A percentile compares a stretch with the other conserved stretches of the same genome.
phyloP scores from a whole-genome alignment of 2,113 vertebrate genomes.

The Microcebus griseorufus region DNA sequence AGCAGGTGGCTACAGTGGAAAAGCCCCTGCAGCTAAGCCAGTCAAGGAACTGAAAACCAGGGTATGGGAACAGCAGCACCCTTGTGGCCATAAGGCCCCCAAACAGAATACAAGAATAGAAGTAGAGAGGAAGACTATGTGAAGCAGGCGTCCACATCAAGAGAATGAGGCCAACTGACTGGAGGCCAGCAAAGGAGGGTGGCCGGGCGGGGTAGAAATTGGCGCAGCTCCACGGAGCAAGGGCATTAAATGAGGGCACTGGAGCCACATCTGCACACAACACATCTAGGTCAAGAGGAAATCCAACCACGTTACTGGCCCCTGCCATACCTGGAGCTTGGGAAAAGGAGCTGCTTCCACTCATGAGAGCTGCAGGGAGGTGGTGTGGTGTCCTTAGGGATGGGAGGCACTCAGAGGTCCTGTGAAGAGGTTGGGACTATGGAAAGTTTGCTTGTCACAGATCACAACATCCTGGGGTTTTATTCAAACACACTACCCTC shows the following conservation, averaged over 20 bases:
- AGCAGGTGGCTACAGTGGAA: neutral
- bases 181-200: neutral
- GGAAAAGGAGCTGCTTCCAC: neutral
- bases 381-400: neutral
- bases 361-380: neutral
- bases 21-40: neutral
- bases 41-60: neutral
- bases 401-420: neutral
- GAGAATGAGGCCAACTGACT: neutral
- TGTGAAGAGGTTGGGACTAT: neutral
- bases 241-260: neutral
- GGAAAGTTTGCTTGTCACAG: neutral
- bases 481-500: neutral
- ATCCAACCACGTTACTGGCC: neutral
- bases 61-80: neutral
- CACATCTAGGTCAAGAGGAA: neutral
- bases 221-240: neutral
- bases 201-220: accelerated
- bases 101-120: neutral
- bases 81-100: neutral
- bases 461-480: neutral
- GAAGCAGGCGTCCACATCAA: neutral
- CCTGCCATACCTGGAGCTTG: neutral
- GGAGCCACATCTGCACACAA: neutral
- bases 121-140: neutral